Base-by-base conservation (phyloP, 2,113 vertebrate species). In the Pao palembangensis region DNA sequence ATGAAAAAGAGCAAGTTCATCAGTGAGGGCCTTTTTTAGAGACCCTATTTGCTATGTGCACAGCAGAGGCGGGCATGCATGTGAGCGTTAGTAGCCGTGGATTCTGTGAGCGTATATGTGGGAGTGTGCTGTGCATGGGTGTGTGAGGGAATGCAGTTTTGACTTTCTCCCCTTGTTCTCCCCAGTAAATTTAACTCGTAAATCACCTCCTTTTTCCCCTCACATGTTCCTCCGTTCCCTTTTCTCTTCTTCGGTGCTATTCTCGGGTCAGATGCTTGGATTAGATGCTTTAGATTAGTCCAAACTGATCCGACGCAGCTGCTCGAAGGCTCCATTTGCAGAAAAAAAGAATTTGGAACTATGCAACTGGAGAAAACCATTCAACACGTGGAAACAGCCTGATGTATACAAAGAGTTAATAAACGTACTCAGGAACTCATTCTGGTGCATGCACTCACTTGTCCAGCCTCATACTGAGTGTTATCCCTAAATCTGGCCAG, bases 251-350 rank as follows among this genome's bases (percentile, higher is more conserved):
- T 59, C 18, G n/a, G 56, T 55, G 60, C 64, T 47, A 87, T 87
- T 85, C 86, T 84, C 76, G 58, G 69, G 69, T 80, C 75, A 71
- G 69, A 58, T 61, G 46, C 41, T 68, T 51, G 28, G 63, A 75
- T 75, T 68, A 64, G 59, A 75, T 69, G 43, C n/a, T 85, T 85
- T 86, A 88, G 87, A 90, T 92, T 91, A 90, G 92, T 93, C 94
- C 94, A 92, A 94, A 94, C 93, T 93, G 93, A 94, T 93, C 91
- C 87, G 84, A 88, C 88, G 86, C 90, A 92, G 91, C 93, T 94
- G 91, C 91, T 92, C 91, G 91, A 90, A 91, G 88, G n/a, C 81
- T 87, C 84, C 88, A 92, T 93, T 42, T 60, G 47, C 20, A 25
- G 87, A 55, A 55, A 46, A 11, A 23, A 23, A 23, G 21, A 41